phyloP scores from a whole-genome alignment of 1,140 invertebrate species.

The Habropoda laboriosa region DNA sequence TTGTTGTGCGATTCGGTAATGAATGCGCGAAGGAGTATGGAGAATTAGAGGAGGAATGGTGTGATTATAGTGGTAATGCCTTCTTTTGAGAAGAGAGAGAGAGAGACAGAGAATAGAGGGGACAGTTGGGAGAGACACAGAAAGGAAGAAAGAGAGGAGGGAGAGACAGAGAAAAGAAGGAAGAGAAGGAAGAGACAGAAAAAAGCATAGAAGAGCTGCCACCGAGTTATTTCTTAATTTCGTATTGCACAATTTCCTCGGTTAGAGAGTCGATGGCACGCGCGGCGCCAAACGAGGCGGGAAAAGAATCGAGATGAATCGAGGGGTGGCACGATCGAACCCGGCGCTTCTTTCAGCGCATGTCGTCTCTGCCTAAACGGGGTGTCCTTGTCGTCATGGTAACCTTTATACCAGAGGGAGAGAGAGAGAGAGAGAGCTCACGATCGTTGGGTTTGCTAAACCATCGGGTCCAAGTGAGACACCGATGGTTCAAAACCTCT shows the following conservation, averaged over 20 bases:
- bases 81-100: too few species aligned
- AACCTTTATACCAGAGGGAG: slow-evolving; percentile 37
- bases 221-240: slow-evolving; percentile 17
- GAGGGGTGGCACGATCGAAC: slow-evolving; percentile 54
- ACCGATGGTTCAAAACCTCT: neutral
- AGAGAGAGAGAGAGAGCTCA: slow-evolving; percentile 22
- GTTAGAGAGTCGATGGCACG: slow-evolving; percentile 36
- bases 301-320: slow-evolving; percentile 54
- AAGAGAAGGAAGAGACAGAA: neutral
- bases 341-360: slow-evolving; percentile 52
- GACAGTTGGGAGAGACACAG: too few species aligned
- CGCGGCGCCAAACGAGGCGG: slow-evolving; percentile 37
- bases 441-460: neutral
- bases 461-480: neutral
- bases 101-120: too few species aligned
- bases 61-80: too few species aligned
- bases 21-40: too few species aligned
- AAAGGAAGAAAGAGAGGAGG: neutral
- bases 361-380: slow-evolving; percentile 58
- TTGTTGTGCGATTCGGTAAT: too few species aligned
- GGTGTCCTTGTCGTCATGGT: slow-evolving; percentile 62
- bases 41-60: too few species aligned
- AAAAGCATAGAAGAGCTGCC: neutral
- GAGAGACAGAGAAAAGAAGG: neutral
- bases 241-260: slow-evolving; percentile 22